Conservation (phyloP, 2,113 vertebrate genomes). For the Pygoscelis antarcticus region DNA sequence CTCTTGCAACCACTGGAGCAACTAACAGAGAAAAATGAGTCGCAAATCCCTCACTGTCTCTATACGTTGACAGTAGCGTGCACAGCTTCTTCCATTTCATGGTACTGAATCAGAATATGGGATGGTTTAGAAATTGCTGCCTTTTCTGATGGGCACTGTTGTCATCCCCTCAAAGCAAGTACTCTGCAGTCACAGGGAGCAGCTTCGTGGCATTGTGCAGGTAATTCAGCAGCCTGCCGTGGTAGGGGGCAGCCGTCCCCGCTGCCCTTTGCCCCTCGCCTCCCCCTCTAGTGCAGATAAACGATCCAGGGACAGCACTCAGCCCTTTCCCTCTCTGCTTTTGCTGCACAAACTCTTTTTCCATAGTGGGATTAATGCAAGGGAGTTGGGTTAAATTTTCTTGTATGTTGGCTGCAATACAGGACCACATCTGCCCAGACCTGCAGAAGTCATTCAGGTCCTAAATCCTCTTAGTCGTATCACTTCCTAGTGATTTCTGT, state of each 20-base stretch:
- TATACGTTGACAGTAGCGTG: accelerated
- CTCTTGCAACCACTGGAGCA: not conserved
- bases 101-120: accelerated
- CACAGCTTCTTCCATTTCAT: not conserved
- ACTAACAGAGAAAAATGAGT: not conserved
- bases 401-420: not conserved
- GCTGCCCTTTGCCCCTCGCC: not conserved
- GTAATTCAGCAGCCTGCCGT: not conserved
- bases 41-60: not conserved
- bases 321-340: not conserved
- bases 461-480: not conserved
- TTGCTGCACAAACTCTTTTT: not conserved
- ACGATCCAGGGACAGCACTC: not conserved
- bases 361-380: not conserved
- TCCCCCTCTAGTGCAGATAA: not conserved
- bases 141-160: not conserved
- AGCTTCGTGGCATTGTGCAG: accelerated
- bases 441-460: not conserved
- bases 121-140: not conserved
- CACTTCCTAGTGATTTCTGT: not conserved
- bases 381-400: not conserved
- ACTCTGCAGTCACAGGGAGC: not conserved
- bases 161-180: not conserved
- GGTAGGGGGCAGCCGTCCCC: not conserved
- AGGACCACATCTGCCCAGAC: not conserved